A percentile compares a stretch with the other conserved stretches of the same genome.
phyloP scores from a whole-genome alignment of 2,888 invertebrate genomes.

The Tanaodytes sp. region DNA sequence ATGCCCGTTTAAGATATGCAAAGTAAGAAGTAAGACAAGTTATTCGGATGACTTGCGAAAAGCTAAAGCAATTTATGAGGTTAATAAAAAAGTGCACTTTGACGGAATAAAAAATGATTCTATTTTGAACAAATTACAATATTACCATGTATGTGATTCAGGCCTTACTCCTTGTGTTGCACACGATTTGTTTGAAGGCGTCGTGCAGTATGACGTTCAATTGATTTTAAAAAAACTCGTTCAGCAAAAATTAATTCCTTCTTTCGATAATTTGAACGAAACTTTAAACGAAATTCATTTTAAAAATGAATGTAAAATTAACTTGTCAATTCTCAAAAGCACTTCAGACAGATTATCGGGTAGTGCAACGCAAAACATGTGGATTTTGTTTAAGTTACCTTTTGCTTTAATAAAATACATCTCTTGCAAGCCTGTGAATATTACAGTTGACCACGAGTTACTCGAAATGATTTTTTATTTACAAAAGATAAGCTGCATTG shows the following conservation, averaged over 20 bases:
- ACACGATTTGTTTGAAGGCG: constrained; percentile 61
- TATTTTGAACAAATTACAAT: constrained; percentile 55
- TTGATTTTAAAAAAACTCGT: constrained; percentile 54
- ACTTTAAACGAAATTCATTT: background rate
- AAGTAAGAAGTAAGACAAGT: constrained; percentile 18
- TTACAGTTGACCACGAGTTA: constrained; percentile 35
- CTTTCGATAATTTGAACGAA: constrained; percentile 13
- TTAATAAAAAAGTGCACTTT: constrained; percentile 14
- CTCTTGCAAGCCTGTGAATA: constrained; percentile 6
- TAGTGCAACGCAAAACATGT: constrained; percentile 48
- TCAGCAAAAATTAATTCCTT: constrained; percentile 23
- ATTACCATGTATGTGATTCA: constrained; percentile 57
- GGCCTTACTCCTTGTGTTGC: constrained; percentile 61
- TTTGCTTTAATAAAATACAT: constrained; percentile 38
- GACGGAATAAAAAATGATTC: constrained; percentile 59
- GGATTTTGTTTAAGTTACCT: constrained; percentile 42
- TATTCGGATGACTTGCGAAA: constrained; percentile 22
- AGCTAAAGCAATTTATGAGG: background rate
- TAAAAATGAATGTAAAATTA: constrained; percentile 15
- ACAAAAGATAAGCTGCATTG: constrained; percentile 42
- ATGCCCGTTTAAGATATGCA: constrained; percentile 23
- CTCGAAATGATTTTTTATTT: constrained; percentile 45
- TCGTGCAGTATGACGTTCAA: constrained; percentile 56
- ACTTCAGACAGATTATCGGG: constrained; percentile 31
- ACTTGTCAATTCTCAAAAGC: constrained; percentile 22